Evolutionary conservation across 2,797 vertebrate species (phyloP).

Genomic region (Tinamus major): DNA sequence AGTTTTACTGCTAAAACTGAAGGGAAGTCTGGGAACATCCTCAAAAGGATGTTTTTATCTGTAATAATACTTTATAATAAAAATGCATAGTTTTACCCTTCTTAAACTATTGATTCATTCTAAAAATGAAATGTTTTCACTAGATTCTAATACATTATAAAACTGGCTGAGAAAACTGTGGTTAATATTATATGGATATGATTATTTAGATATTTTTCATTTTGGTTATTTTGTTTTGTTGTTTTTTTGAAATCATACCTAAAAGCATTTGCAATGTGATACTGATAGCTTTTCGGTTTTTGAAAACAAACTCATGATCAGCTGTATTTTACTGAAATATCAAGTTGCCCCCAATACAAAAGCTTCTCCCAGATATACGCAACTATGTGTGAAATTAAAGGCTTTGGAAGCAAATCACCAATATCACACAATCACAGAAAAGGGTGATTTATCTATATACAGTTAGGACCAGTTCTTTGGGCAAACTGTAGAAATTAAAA

Average conservation of each 20-base stretch:
- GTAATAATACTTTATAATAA: background rate
- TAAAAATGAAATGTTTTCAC: background rate
- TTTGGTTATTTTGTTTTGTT: accelerated
- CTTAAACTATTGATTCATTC: background rate
- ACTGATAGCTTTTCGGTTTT: background rate
- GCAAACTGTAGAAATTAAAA: background rate
- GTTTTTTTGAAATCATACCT: background rate
- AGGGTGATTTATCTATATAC: background rate
- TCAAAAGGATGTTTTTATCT: background rate
- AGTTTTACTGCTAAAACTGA: background rate
- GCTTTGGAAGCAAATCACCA: background rate
- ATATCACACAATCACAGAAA: no score
- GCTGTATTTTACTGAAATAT: background rate
- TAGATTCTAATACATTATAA: background rate
- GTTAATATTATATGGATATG: background rate
- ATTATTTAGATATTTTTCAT: background rate
- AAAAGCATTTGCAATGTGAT: background rate
- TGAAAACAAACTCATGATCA: background rate
- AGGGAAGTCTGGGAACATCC: background rate
- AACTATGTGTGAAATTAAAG: background rate
- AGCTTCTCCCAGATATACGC: background rate
- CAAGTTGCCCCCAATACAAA: background rate
- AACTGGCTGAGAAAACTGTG: background rate
- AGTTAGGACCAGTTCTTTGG: background rate
- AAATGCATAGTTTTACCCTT: background rate